Conservation (phyloP, 2,888 invertebrate species). For the Drosophila niveifrons region DNA sequence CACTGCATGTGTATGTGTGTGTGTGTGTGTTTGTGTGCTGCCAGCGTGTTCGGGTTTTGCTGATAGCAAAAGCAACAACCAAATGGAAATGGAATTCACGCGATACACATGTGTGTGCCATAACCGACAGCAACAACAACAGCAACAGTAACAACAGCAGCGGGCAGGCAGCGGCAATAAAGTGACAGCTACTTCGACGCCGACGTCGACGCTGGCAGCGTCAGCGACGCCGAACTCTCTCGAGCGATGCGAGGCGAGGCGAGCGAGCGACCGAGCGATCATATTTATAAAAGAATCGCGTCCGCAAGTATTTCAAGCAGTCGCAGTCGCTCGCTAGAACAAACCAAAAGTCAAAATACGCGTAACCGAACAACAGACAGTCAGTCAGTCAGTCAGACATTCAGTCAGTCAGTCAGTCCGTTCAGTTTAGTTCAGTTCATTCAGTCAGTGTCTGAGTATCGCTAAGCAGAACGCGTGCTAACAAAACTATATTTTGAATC, state of each 20-base stretch:
- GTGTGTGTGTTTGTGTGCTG: slow-evolving; percentile 29
- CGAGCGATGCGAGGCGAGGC: slow-evolving; percentile 18
- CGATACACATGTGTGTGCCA: slow-evolving; percentile 74
- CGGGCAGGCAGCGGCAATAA: slow-evolving; percentile 22
- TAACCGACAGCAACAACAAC: slow-evolving; percentile 23
- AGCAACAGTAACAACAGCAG: slow-evolving; percentile 21
- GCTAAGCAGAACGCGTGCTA: slow-evolving; percentile 16
- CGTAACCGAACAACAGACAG: slow-evolving; percentile 17
- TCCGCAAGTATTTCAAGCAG: slow-evolving; percentile 77
- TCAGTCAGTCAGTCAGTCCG: slow-evolving; percentile 11
- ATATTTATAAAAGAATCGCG: slow-evolving; percentile 84
- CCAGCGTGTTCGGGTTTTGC: slow-evolving; percentile 68
- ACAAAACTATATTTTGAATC: background rate
- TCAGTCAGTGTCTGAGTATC: slow-evolving; percentile 1
- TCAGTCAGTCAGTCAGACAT: slow-evolving; percentile 16
- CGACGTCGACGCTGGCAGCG: slow-evolving; percentile 25
- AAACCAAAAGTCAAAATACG: slow-evolving; percentile 51
- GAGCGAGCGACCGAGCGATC: slow-evolving; percentile 54
- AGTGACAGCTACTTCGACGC: slow-evolving; percentile 10
- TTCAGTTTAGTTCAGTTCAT: background rate
- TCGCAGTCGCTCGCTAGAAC: slow-evolving; percentile 81
- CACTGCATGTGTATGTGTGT: slow-evolving; percentile 11
- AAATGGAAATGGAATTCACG: slow-evolving; percentile 72
- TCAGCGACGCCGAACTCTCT: slow-evolving; percentile 48
- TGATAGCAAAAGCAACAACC: slow-evolving; percentile 67